Evolutionary conservation across 2,113 vertebrate genomes (phyloP), one percentile per base, ranked within the genome.

Genomic region (Planiliza haematocheilus): DNA sequence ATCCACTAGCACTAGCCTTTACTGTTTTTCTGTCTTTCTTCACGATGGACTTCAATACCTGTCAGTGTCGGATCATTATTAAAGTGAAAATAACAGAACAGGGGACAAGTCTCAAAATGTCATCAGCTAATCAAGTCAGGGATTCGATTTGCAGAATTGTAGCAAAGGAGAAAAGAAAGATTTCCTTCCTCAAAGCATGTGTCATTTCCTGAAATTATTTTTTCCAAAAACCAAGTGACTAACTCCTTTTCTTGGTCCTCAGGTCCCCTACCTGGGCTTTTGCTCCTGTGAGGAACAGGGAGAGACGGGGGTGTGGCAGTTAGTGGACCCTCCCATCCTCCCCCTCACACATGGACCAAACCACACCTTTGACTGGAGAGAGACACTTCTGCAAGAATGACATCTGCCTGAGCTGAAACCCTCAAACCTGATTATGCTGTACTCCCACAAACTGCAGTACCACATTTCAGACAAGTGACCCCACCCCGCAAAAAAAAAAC

Each of bases 221-320:
- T n/a, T 17, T 30, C 4, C 2, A 18, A 39, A 5, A 30, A 30
- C 24, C 24, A 30, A 30, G 5, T 30, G 24, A n/a, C n/a, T 17
- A 3, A 56, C 17, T 30, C 12, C 41, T 70, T 30, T 64, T 55
- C 8, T 70, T 21, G 41, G 2, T 67, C 70, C 41, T 20, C 60
- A 99, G 97, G 96, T 99, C 86, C 97, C 97, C 0, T 99, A 99
- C 89, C 77, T 99, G 87, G 97, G 97, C 13, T 98, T 99, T 74
- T 99, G 97, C 77, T 95, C 96, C 14, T 96, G 95, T 0, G 96
- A 98, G 89, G 97, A 99, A 74, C 91, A 97, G 81, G 96, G 95
- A 7, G 97, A 99, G 60, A 96, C 95, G 0, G 97, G 96, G 1
- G 88, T 96, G 49, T 98, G 97, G 97, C 97, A 99, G 91, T 91